phyloP scores from a whole-genome alignment of 2,113 vertebrate genomes.

The Heloderma charlesbogerti region DNA sequence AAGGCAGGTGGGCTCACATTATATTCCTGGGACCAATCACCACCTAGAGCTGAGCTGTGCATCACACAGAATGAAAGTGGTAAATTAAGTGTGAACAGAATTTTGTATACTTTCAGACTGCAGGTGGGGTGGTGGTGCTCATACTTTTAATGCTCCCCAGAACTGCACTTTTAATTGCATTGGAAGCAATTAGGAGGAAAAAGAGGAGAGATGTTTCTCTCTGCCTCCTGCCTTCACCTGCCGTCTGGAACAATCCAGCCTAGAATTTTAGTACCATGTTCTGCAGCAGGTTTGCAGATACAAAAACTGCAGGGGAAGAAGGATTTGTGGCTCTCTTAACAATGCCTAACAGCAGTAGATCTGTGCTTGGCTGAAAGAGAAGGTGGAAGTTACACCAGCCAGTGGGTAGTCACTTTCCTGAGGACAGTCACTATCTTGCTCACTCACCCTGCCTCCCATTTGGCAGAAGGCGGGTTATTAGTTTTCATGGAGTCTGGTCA shows the following conservation, averaged over 20 bases:
- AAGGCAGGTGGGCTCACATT: neutral
- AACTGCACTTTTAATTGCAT: neutral
- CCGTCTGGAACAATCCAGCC: neutral
- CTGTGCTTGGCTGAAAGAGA: conserved; percentile 23
- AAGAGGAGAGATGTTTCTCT: neutral
- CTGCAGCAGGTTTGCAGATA: neutral
- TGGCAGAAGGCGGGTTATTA: conserved; percentile 67
- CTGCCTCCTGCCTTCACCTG: too few species aligned
- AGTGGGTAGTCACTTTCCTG: neutral
- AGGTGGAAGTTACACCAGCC: neutral
- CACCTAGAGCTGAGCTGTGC: neutral
- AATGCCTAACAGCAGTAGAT: neutral
- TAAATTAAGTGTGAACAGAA: neutral
- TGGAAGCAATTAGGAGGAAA: neutral
- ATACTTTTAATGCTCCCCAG: neutral
- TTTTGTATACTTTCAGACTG: neutral
- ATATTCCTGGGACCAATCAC: neutral
- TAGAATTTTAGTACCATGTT: neutral
- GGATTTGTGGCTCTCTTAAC: neutral
- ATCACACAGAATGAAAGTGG: neutral
- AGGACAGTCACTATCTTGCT: conserved; percentile 15
- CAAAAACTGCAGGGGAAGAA: too few species aligned
- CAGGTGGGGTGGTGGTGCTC: neutral
- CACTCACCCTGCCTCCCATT: conserved; percentile 51
- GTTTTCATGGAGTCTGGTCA: conserved; percentile 56